Evolutionary conservation across 2,888 invertebrate species (phyloP), one percentile per base, ranked within the genome.

Genomic region (Trichogramma dendrolimi): DNA sequence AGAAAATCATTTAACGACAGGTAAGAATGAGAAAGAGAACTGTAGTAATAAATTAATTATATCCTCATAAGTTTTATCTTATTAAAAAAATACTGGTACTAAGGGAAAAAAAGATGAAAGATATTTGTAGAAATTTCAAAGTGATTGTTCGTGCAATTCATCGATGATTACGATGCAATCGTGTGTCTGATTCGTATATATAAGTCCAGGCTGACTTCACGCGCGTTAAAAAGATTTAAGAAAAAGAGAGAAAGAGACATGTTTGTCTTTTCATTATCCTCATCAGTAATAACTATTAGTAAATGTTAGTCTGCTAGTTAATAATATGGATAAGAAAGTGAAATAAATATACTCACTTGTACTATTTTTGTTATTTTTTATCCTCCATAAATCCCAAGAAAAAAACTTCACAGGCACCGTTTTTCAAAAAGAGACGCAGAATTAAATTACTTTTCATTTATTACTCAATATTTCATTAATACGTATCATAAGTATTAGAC

Each of bases 401-500:
- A 27, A 14, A 27, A 27, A 27, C 27, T 27, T 27, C 1, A 27
- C 27, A 27, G 27, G 27, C 3, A 27, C 27, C 27, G 2, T 27
- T 27, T 27, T 27, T 27, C 27, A 27, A 27, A 1, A 27, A 27
- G 3, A 27, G 27, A 27, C 0, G 27, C 27, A 27, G 27, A 27
- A 27, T 27, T 27, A 27, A 27, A n/a, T 4, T 27, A 47, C 11
- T 64, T 65, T 69, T 65, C 57, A 58, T 70, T 27, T 27, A 27
- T 27, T 27, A 63, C 67, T 66, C 63, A 66, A 68, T 69, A 69
- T 64, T 74, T 72, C 72, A 74, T 72, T 72, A 69, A 68, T 71
- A 65, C 11, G 54, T 63, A 69, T 68, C 71, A 72, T 76, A 75
- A 76, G 75, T 75, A 71, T 73, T 77, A 75, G 72, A 78, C 74